Evolutionary conservation across 2,113 vertebrate species (phyloP), one percentile per base, ranked within the genome.

Genomic region (Anoplopoma fimbria): DNA sequence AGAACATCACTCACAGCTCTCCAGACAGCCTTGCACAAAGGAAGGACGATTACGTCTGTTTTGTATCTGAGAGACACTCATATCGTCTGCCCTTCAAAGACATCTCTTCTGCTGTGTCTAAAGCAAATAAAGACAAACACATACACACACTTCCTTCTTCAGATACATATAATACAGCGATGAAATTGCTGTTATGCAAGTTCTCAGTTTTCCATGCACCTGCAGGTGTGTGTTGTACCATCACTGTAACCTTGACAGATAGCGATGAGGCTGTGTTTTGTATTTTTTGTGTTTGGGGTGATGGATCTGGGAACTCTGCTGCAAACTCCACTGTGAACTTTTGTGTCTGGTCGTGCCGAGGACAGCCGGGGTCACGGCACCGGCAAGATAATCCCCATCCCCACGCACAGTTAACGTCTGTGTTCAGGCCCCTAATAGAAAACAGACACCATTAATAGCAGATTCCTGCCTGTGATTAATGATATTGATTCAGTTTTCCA

Each of bases 401-500:
- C 69, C 34, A 84, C 14, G 27, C 64, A 67, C 34, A 5, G 53
- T 57, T 87, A 83, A 88, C 77, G 84, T 91, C 89, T 93, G 86
- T 77, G 73, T 90, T 87, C 27, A 13, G 21, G 78, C 68, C 79
- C 42, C 75, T 94, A 95, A 95, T 95, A 83, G 90, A 94, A 94
- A 95, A 88, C 95, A 96, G 94, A 93, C 89, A 90, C 86, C 90
- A 92, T 93, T 94, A 95, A 94, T 94, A 90, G 91, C 83, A 90
- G 89, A 94, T 93, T 95, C 93, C 91, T 94, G 89, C 57, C 81
- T 68, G 82, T 96, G 95, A 96, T 95, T 95, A 94, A 95, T 95
- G 94, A 94, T 94, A 95, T 95, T 94, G 93, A 95, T 95, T 95
- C 87, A 92, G 90, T 93, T 95, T 95, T 93, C 93, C 93, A 91